Evolutionary conservation across 2,113 vertebrate genomes (phyloP), one percentile per base, ranked within the genome.

Genomic region (Rhea americana): DNA sequence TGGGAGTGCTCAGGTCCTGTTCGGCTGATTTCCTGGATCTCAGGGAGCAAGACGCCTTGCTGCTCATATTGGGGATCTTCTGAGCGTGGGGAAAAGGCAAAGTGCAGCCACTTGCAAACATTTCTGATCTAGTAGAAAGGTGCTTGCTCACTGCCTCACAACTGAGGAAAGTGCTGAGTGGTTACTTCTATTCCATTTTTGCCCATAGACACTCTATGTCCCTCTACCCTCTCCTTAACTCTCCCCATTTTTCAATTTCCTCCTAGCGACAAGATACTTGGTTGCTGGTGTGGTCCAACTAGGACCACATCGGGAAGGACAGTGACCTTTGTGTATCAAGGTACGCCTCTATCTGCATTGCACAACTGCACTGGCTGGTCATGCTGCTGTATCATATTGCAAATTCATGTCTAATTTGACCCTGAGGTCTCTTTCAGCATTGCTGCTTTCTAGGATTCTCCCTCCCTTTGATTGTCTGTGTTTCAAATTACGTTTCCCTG

Each of bases 401-500:
- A 96, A 95, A 96, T 90, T 96, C 95, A 90, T 95, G 94, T 93
- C 94, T 93, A 84, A 90, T 88, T 76, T 95, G 94, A 96, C 93
- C 94, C 81, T 73, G 88, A 96, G 95, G 87, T 95, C 95, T 89
- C 74, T 62, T 93, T 81, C 77, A 85, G 88, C 77, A 48, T 47
- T 87, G 91, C 66, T 90, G 85, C 90, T 96, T 95, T 96, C 90
- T 94, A 96, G 96, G 94, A 96, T 96, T 96, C 92, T 95, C 93
- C 66, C 62, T 96, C 80, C 65, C 81, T 90, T 94, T 94, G 90
- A 85, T 90, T 79, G 67, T 93, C 73, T 90, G 83, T 96, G 96
- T 95, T 96, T 96, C 95, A 89, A 94, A 94, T 96, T 94, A 96
- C 70, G 0, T 87, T 95, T 96, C 91, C 83, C 74, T 82, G 85